These are phyloP conservation scores for Hydrotaea cyrtoneurina DNA, from an alignment of 2,888 invertebrate species.

Conservation along the genomic window DNA sequence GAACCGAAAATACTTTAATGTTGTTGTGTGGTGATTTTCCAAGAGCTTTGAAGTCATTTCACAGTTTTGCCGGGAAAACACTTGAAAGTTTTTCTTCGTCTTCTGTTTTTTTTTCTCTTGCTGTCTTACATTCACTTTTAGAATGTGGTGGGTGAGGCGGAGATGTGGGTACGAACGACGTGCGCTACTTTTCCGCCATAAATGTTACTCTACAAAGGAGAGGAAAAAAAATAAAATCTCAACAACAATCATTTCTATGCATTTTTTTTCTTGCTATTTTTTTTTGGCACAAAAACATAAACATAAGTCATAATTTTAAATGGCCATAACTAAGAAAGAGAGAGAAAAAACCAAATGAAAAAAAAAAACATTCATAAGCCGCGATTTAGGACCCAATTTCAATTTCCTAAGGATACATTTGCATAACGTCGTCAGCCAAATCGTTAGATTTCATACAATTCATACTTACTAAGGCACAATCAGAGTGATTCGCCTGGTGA, in stretches of 20 bases:
- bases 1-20: too few relatives aligned
- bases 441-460: slow-evolving; percentile 64
- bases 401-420: slow-evolving; percentile 63
- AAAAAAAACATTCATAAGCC: slow-evolving; percentile 32
- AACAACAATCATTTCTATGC: slow-evolving; percentile 53
- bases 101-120: not conserved
- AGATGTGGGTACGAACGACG: slow-evolving; percentile 28
- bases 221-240: slow-evolving; percentile 24
- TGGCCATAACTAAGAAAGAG: slow-evolving; percentile 45
- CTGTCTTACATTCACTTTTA: slow-evolving; percentile 60
- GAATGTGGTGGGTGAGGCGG: slow-evolving; percentile 60
- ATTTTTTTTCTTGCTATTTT: not conserved
- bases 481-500: slow-evolving; percentile 44
- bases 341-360: too few relatives aligned
- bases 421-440: slow-evolving; percentile 39
- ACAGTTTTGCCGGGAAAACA: not conserved
- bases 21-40: too few relatives aligned
- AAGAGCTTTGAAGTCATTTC: not conserved
- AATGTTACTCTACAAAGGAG: not conserved
- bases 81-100: not conserved
- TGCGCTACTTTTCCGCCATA: not conserved
- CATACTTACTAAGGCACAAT: slow-evolving; percentile 40
- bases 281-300: not conserved
- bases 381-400: slow-evolving; percentile 50
- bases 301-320: slow-evolving; percentile 61